Evolutionary conservation across 2,888 invertebrate genomes (phyloP), one percentile per base, ranked within the genome.

Genomic region (Spilarctia lutea): DNA sequence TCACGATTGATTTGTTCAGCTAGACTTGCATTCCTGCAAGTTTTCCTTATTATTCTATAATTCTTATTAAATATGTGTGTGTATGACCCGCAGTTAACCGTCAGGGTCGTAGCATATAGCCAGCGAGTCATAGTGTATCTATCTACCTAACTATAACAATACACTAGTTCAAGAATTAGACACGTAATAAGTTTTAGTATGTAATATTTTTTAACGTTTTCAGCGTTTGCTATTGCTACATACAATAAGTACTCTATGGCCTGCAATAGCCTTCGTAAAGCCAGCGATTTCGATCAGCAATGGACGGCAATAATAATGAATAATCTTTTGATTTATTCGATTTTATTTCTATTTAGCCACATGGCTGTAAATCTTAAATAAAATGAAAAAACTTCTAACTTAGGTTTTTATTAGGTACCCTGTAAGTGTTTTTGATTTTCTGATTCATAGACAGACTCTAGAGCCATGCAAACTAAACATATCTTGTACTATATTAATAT

Each of bases 21-120:
- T 30, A 68, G 24, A 68, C 20, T 24, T 20, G 68, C 68, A 48
- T 68, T 33, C 68, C 30, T 67, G 42, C 45, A 30, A 68, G 68
- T 48, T 48, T 68, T 20, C 48, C 68, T 33, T 68, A 68, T 33
- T 24, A 11, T 68, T 45, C 18, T 39, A 39, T 39, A 39, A 39
- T 39, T 39, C 39, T 11, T 45, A 27, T 60, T n/a, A n/a, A 60
- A 30, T 7, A 30, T 63, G 63, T 30, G 30, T 30, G 63, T 63
- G 63, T 63, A 63, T 63, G 30, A 63, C 30, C 63, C 18, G 2
- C 63, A 63, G 63, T 30, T 63, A 63, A 30, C 30, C 27, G 8
- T 63, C 63, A 63, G 13, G 60, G 63, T 60, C 60, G 16, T 63
- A 30, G 30, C 16, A 63, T 27, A 63, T 18, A 30, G 63, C 18